phyloP scores from a whole-genome alignment of 2,113 vertebrate species.

The Gulo gulo region DNA sequence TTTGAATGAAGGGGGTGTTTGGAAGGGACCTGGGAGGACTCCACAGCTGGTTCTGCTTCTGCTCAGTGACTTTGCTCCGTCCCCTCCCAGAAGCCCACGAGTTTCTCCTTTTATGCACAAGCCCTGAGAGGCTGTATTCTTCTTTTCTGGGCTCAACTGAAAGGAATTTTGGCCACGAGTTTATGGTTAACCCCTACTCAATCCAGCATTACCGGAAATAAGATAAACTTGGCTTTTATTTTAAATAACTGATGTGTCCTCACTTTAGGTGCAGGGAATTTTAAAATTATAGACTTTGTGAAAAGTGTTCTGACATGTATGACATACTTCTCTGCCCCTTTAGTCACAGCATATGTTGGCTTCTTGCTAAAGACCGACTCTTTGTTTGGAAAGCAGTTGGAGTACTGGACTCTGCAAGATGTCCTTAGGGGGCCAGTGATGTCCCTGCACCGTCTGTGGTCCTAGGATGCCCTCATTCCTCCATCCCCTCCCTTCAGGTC shows the following conservation, averaged over 20 bases:
- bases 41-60: neutral
- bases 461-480: neutral
- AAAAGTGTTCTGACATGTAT: neutral
- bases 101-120: neutral
- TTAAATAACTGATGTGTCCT: neutral
- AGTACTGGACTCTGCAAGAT: rapidly evolving
- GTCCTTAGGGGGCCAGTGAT: neutral
- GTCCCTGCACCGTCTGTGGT: neutral
- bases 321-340: neutral
- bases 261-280: neutral
- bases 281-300: neutral
- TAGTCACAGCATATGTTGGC: neutral
- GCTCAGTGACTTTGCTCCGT: neutral
- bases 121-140: neutral
- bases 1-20: neutral
- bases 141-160: neutral
- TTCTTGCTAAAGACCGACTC: neutral
- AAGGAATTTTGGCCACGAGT: neutral
- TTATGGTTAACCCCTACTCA: neutral
- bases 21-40: neutral
- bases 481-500: neutral
- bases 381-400: neutral
- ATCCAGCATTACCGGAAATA: neutral
- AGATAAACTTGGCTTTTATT: neutral
- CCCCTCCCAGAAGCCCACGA: neutral